Conservation (phyloP, 1,140 invertebrate genomes). For the Cydia fagiglandana region DNA sequence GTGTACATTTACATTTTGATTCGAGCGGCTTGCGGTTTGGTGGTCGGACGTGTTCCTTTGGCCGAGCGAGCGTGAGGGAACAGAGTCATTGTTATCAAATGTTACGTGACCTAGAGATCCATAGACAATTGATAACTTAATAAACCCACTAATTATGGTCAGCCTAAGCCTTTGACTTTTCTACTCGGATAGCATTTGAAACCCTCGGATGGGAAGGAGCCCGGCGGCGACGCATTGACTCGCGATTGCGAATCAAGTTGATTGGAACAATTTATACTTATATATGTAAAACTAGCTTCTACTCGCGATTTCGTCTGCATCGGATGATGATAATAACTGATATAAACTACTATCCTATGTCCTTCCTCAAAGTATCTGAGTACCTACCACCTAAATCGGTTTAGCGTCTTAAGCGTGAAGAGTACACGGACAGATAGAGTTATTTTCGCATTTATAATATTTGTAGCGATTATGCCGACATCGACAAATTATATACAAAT, state of each 20-base stretch:
- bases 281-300: neutral
- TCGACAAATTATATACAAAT: too few relatives aligned
- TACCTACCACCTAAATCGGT: too few relatives aligned
- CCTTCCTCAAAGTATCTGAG: too few relatives aligned
- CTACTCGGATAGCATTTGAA: neutral
- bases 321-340: too few relatives aligned
- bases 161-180: neutral
- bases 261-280: neutral
- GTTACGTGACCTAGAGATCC: neutral
- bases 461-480: too few relatives aligned
- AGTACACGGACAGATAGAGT: too few relatives aligned
- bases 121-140: neutral
- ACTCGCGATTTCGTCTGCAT: neutral
- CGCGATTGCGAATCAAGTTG: neutral
- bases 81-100: neutral
- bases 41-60: neutral
- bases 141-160: neutral
- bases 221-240: conserved; percentile 7
- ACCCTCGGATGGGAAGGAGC: neutral
- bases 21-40: conserved; percentile 20
- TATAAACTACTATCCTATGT: too few relatives aligned
- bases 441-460: too few relatives aligned
- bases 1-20: conserved; percentile 26
- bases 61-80: neutral
- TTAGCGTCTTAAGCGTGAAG: too few relatives aligned